Conservation (phyloP, 2,113 vertebrate species). For the Nibea albiflora region DNA sequence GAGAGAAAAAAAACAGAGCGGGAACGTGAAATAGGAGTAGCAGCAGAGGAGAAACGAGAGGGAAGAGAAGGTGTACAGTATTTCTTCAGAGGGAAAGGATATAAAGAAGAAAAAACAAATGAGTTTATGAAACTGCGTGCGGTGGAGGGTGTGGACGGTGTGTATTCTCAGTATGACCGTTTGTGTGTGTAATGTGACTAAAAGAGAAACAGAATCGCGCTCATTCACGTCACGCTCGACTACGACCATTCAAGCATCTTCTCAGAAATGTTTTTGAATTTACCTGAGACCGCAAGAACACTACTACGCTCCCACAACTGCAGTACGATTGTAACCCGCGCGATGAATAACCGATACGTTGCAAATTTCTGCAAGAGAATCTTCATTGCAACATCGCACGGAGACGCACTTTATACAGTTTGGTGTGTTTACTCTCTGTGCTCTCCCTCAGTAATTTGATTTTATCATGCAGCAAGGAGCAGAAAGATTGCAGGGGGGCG, state of each 20-base stretch:
- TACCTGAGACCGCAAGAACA: background rate
- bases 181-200: background rate
- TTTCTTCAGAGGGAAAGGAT: constrained; percentile 3
- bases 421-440: background rate
- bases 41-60: constrained; percentile 18
- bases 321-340: background rate
- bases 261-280: background rate
- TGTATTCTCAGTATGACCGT: constrained; percentile 18
- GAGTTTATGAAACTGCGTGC: constrained; percentile 31
- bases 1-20: constrained; percentile 38
- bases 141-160: constrained; percentile 8
- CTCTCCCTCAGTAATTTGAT: background rate
- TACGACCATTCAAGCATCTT: background rate
- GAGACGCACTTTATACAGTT: background rate
- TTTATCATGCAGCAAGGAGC: background rate
- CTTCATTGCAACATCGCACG: too few species aligned
- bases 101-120: constrained; percentile 18
- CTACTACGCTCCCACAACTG: background rate
- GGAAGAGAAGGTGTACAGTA: constrained; percentile 25
- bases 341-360: background rate
- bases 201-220: constrained; percentile 21
- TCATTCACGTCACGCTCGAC: background rate
- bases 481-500: background rate
- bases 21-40: constrained; percentile 57
- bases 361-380: background rate